Conservation (phyloP, 2,113 vertebrate species). For the Oreochromis spilurus region DNA sequence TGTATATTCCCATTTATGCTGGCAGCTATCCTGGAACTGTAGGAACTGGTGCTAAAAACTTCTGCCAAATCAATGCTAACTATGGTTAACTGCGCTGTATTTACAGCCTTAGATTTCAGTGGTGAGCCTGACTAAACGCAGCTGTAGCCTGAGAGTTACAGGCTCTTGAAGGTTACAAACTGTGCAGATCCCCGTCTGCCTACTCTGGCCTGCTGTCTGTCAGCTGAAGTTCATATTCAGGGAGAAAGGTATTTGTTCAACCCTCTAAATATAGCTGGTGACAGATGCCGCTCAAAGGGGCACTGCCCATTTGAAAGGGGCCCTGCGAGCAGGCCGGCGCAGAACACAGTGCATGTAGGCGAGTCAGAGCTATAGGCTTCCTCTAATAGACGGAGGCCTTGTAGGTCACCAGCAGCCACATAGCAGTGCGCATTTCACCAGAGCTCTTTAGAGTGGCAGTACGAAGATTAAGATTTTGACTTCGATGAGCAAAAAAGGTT, state of each 20-base stretch:
- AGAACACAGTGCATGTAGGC: constrained; percentile 22
- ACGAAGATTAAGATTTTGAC: background rate
- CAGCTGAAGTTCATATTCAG: constrained; percentile 59
- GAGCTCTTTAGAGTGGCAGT: background rate
- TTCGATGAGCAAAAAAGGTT: background rate
- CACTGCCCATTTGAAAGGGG: constrained; percentile 46
- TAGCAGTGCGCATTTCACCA: background rate
- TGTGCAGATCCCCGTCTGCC: constrained; percentile 20
- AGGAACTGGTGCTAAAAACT: constrained; percentile 1
- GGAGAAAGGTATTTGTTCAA: constrained; percentile 59
- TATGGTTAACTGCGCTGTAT: constrained; percentile 28
- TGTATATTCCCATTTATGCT: background rate
- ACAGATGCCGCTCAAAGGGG: constrained; percentile 69
- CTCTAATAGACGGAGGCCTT: constrained; percentile 24
- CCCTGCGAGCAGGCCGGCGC: constrained; percentile 18
- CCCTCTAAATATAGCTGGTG: constrained; percentile 71
- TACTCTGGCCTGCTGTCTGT: constrained; percentile 32
- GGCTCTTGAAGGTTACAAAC: constrained; percentile 54
- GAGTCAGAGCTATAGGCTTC: constrained; percentile 41
- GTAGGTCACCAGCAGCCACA: constrained; percentile 30
- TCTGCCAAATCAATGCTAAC: constrained; percentile 37
- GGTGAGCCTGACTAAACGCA: constrained; percentile 22
- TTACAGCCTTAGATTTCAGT: constrained; percentile 21
- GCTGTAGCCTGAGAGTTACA: constrained; percentile 26
- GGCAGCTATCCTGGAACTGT: constrained; percentile 32